Base-by-base conservation (phyloP, 2,797 vertebrate genomes). In the Anolis apletophallus region DNA sequence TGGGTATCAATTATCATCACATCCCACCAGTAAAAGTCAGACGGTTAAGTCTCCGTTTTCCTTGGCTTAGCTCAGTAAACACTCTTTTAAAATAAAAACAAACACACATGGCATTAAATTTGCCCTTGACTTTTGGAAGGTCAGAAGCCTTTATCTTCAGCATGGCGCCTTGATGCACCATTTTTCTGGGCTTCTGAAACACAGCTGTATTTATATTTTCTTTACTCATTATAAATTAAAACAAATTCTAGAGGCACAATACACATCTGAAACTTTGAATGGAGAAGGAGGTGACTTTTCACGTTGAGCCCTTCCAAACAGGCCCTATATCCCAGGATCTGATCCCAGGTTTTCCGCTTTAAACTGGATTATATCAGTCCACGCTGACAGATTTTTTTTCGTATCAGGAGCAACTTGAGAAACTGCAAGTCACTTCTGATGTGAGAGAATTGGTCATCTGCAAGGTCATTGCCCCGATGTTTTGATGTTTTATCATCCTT, bases 91-190 rank as follows among this genome's bases (percentile, higher is more conserved):
- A 91, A 21, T 8, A 52, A 5, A 4, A 1, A 16, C 61, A 89
- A 84, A 90, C 91, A 83, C 52, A 72, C 12, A 32, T 46, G 5
- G 46, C 46, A 46, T 46, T 6, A 46, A 40, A 96, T 93, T 93
- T 93, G 94, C 23, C 93, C 94, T 91, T 84, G 73, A 76, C 91
- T 94, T 90, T 93, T 96, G 91, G 96, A 96, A 92, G 34, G 17
- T 94, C 92, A 94, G 91, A 92, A 94, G 87, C 91, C 94, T 95
- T 96, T 95, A 92, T 96, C 94, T 94, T 93, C 91, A 92, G 84
- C 93, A 87, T 92, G 92, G 88, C 90, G 83, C 93, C 93, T 92
- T 95, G 96, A 95, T 96, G 95, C 86, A 81, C 85, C 79, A 88
- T 83, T 81, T n/a, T 85, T 84, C 87, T 83, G 87, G 87, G 88